These are phyloP conservation scores for fruit fly (Drosophila melanogaster) DNA, from an alignment of 1,140 invertebrate genomes.

Conservation along the genomic window DNA sequence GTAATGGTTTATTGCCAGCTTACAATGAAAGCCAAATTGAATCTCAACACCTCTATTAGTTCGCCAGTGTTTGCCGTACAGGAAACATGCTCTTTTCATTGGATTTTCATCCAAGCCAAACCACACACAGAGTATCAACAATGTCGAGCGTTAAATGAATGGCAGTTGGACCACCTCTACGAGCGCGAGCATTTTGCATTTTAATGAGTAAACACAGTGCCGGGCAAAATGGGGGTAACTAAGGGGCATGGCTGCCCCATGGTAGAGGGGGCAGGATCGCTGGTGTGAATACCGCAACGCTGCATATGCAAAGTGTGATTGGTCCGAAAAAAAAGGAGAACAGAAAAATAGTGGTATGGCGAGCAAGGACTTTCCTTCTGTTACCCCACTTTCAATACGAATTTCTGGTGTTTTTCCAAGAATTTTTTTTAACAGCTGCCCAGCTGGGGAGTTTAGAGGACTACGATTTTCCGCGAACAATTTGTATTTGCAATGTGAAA, in stretches of 20 bases:
- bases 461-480: conserved; percentile 56
- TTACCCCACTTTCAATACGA: conserved; percentile 2
- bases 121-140: conserved; percentile 33
- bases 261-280: conserved; percentile 15
- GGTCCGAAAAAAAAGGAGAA: conserved; percentile 45
- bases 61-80: conserved; percentile 1
- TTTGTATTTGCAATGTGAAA: conserved; percentile 78
- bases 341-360: conserved; percentile 21
- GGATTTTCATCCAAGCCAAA: conserved; percentile 22
- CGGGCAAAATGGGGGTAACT: neutral
- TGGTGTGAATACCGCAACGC: conserved; percentile 62
- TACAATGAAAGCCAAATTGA: neutral
- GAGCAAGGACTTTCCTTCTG: conserved; percentile 13
- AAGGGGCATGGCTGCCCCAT: conserved; percentile 17
- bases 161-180: conserved; percentile 23
- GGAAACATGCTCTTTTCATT: conserved; percentile 14
- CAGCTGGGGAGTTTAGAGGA: conserved; percentile 40
- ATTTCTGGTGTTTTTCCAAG: conserved; percentile 31
- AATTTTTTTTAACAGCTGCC: conserved; percentile 11
- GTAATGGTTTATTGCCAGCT: neutral
- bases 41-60: neutral
- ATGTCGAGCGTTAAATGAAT: conserved; percentile 48
- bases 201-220: conserved; percentile 71
- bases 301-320: conserved; percentile 67
- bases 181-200: conserved; percentile 71